Conservation (phyloP, 2,797 vertebrate species). For the Malacoctenus gilli region DNA sequence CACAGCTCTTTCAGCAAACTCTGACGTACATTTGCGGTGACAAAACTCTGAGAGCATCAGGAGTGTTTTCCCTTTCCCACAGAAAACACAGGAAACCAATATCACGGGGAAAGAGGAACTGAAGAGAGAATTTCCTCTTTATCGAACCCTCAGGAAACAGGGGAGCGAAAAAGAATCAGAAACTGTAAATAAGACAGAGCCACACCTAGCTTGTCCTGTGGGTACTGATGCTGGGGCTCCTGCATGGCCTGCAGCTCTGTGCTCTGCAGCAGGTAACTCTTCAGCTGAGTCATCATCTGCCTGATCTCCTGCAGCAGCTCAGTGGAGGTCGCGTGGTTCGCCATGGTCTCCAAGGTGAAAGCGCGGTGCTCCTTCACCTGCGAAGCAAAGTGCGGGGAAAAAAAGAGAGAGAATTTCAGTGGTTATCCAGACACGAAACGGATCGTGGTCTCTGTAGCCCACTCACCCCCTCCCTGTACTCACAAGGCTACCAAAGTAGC, state of each 20-base stretch:
- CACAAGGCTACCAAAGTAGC: slow-evolving; percentile 92
- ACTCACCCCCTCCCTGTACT: slow-evolving; percentile 22
- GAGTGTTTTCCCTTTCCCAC: background rate
- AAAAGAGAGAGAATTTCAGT: too few species aligned
- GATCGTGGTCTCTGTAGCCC: too few species aligned
- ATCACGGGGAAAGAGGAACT: background rate
- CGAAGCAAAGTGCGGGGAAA: background rate
- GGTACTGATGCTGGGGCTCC: slow-evolving; percentile 80
- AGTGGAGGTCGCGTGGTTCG: slow-evolving; percentile 88
- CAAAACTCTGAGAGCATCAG: background rate
- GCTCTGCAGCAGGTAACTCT: slow-evolving; percentile 96
- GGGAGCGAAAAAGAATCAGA: too few species aligned
- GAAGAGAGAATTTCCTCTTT: background rate
- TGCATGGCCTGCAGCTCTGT: slow-evolving; percentile 87
- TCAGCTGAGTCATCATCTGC: slow-evolving; percentile 97
- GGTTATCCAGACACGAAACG: too few species aligned
- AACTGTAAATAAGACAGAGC: too few species aligned
- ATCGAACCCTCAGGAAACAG: background rate
- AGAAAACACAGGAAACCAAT: background rate
- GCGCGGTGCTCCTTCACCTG: slow-evolving; percentile 89
- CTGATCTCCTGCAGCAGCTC: slow-evolving; percentile 97
- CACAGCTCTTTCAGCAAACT: background rate
- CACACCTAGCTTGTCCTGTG: slow-evolving; percentile 89
- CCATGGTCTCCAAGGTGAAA: slow-evolving; percentile 94
- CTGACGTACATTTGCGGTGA: background rate